Evolutionary conservation across 92 coral and sea anemone genomes (phyloP).

Genomic region (Epizoanthus rinbou): DNA sequence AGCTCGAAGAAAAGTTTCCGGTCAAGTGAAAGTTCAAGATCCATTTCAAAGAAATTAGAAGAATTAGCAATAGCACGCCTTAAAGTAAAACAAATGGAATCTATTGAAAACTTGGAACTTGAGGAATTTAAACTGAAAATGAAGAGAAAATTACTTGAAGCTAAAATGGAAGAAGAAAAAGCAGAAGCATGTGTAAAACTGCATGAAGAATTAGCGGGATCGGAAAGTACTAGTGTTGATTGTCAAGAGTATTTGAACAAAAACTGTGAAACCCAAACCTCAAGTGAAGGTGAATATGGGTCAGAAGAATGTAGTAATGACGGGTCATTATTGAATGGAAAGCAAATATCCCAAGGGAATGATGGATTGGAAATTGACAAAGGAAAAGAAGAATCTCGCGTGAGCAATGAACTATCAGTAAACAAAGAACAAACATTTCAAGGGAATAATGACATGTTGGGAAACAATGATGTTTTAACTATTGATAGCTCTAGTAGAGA

Average conservation of each 20-base stretch:
- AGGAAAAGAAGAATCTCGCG: slow-evolving; percentile 3
- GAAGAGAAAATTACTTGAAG: neutral
- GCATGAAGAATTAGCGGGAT: neutral
- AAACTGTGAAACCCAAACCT: neutral
- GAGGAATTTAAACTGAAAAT: neutral
- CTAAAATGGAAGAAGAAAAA: slow-evolving; percentile 22
- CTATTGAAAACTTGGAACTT: neutral
- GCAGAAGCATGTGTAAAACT: slow-evolving; percentile 18
- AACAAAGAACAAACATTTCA: slow-evolving; percentile 1
- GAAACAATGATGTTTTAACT: neutral
- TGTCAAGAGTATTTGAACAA: neutral
- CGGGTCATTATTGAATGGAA: slow-evolving; percentile 6
- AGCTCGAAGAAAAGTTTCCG: slow-evolving; percentile 12
- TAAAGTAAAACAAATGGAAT: slow-evolving; percentile 6
- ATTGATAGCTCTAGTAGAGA: slow-evolving; percentile 11
- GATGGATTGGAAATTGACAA: slow-evolving; percentile 2
- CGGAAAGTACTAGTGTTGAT: neutral
- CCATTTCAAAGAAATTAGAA: slow-evolving; percentile 12
- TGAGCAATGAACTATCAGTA: neutral
- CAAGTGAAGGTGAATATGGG: neutral
- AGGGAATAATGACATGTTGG: neutral
- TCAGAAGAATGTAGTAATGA: slow-evolving; percentile 12
- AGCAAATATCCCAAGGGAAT: slow-evolving; percentile 28
- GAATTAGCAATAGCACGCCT: slow-evolving; percentile 25
- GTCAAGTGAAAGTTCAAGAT: slow-evolving; percentile 4